Base-by-base conservation (phyloP, 2,888 invertebrate species). In the Hyposoter didymator region DNA sequence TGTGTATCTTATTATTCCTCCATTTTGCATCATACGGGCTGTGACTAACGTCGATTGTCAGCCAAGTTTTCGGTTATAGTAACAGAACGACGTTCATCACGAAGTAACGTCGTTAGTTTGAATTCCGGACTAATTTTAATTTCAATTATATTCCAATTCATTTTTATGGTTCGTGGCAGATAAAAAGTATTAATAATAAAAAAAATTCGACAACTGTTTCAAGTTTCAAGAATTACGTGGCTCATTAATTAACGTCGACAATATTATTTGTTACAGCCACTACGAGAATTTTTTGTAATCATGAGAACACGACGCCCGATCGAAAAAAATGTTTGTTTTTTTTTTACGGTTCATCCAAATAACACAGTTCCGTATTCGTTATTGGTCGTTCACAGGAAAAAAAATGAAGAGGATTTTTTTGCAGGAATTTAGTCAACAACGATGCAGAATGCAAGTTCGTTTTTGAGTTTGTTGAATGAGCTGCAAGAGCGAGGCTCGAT, bases 401-500 rank as follows among this genome's bases (percentile, higher is more conserved):
- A 59, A 28, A 5, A 14, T 14, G 28, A 5, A 28, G 12, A 14
- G 0, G 1, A 14, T 22, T 28, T 59, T 39, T 59, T 55, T 0
- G 28, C 14, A 28, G 1, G 14, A 4, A 5, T 14, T 28, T 1
- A 59, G 28, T 28, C 1, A 14, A 59, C 12, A 28, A 59, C 28
- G 14, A 28, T 14, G 28, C 5, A 59, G 28, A 14, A 14, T 28
- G 28, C 14, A 28, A 59, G 28, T 59, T 59, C 59, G 14, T 10
- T 59, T 59, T 59, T 28, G 28, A 59, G 14, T 59, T 59, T 59
- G 59, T 59, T 28, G 28, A 28, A 28, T 28, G 6, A 66, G 39
- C 19, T 10, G 39, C 17, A 8, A 66, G n/a, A 22, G 6, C 17
- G 47, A 69, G 69, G 66, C 14, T 59, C 66, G 52, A 75, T 75